phyloP scores from a whole-genome alignment of 2,113 vertebrate genomes.

The Smithornis capensis region DNA sequence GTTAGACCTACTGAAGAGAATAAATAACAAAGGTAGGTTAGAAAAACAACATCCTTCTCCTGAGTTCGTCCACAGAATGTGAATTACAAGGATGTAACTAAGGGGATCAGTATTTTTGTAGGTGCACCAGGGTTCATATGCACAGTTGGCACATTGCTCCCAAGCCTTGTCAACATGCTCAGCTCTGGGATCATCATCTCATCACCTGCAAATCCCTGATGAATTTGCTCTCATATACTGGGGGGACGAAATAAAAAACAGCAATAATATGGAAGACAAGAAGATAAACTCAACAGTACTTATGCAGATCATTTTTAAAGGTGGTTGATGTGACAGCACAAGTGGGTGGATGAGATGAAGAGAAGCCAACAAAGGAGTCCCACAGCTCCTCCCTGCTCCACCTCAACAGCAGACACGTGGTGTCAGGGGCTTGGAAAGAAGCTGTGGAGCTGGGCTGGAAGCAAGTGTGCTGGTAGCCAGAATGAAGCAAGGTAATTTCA shows the following conservation, averaged over 20 bases:
- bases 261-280: neutral
- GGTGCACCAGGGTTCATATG: neutral
- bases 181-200: neutral
- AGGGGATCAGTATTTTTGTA: neutral
- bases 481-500: neutral
- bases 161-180: neutral
- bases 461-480: neutral
- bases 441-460: neutral
- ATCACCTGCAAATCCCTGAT: neutral
- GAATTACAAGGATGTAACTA: neutral
- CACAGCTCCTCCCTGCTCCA: neutral
- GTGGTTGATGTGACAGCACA: neutral
- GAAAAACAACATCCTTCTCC: neutral
- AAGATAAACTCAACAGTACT: neutral
- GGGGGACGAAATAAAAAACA: no score
- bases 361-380: neutral
- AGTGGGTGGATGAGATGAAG: neutral
- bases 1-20: constrained; percentile 25
- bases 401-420: neutral
- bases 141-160: neutral
- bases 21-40: constrained; percentile 2
- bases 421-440: neutral
- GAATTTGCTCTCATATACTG: neutral
- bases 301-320: neutral
- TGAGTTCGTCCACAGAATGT: neutral